Base-by-base conservation (phyloP, 2,888 invertebrate genomes). In the Physocephala rufipes region DNA sequence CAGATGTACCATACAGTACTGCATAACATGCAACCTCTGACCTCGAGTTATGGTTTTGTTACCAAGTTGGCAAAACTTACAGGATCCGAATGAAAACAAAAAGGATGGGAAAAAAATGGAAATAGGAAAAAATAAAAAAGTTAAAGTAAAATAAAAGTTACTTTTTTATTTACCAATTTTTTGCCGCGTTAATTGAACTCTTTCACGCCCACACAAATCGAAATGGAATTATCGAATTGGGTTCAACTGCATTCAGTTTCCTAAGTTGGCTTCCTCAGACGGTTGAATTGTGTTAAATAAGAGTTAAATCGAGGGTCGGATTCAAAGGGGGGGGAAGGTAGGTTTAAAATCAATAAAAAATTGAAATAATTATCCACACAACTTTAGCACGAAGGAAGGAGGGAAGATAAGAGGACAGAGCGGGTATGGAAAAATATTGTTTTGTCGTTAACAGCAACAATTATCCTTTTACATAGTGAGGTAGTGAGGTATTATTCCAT, bases 171-270 rank as follows among this genome's bases (percentile, higher is more conserved):
- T 1, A 19, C 28, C 19, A n/a, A 21, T 65, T 65, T 19, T 26
- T 51, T 19, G 66, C 53, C 47, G 47, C 24, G 64, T 64, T 64
- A 64, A 64, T 64, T 64, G 64, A 64, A 64, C 64, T 64, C 28
- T 64, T 47, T 49, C 64, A 49, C 64, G 49, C 49, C 47, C 64
- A 28, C n/a, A n/a, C n/a, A 64, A 64, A 64, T 64, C 47, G 26
- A 49, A 28, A 24, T 15, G 58, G n/a, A 7, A 49, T n/a, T 26
- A 24, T 16, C 24, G 2, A 58, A 15, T n/a, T 15, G 26, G 2
- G 21, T 21, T n/a, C 4, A 49, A 49, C 15, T 19, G 49, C 19
- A n/a, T 49, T 4, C 49, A n/a, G 12, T 49, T n/a, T n/a, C n/a
- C n/a, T n/a, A n/a, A 49, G 19, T n/a, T 49, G 12, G 24, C 26